Evolutionary conservation across 92 coral and sea anemone genomes (phyloP).

Genomic region (Siderastrea siderea): DNA sequence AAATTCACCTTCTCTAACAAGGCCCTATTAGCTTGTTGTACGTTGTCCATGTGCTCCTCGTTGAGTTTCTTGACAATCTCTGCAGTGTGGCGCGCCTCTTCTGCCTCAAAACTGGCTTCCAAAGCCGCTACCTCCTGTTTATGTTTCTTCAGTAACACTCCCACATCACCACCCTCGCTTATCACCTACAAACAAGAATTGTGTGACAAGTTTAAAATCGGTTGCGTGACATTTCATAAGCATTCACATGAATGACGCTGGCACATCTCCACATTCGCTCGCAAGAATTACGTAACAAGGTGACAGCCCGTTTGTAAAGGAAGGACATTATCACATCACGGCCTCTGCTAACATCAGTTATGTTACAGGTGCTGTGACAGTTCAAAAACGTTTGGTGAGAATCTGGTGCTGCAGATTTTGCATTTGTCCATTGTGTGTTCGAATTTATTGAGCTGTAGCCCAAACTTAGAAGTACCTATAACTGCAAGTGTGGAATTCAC

Average conservation of each 20-base stretch:
- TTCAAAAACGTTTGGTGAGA: no score
- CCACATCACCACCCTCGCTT: slow-evolving; percentile 87
- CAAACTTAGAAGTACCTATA: background rate
- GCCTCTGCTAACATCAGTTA: no score
- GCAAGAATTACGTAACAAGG: background rate
- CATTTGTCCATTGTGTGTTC: background rate
- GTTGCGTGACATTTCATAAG: background rate
- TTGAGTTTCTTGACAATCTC: slow-evolving; percentile 86
- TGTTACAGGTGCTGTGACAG: no score
- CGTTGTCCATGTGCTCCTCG: slow-evolving; percentile 87
- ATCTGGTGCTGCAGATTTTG: no score
- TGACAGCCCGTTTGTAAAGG: background rate
- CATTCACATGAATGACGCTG: background rate
- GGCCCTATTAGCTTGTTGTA: slow-evolving; percentile 84
- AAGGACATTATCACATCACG: background rate
- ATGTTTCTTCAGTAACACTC: slow-evolving; percentile 82
- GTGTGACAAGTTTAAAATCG: background rate
- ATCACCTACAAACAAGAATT: slow-evolving; percentile 73
- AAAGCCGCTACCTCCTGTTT: slow-evolving; percentile 82
- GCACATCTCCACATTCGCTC: background rate
- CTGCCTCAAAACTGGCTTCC: slow-evolving; percentile 92
- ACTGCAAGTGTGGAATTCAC: slow-evolving; percentile 26
- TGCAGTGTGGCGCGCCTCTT: slow-evolving; percentile 82
- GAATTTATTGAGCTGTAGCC: background rate
- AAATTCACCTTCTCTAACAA: slow-evolving; percentile 88